These are phyloP conservation scores for Megaceryle maxima DNA, from an alignment of 2,113 vertebrate genomes.

Conservation along the genomic window DNA sequence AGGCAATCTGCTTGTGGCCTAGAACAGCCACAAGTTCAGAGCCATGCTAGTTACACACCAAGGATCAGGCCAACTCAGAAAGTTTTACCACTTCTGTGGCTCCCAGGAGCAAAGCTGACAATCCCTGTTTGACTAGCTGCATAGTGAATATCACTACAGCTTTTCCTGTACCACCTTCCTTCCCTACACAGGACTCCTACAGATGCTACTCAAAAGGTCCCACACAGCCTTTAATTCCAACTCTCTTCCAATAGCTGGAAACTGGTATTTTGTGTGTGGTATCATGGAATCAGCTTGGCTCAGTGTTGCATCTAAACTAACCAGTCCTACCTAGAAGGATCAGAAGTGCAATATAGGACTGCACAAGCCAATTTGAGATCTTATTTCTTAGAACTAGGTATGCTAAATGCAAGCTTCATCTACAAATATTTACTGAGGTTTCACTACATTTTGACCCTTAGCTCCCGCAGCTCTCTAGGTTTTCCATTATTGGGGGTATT, in stretches of 20 bases:
- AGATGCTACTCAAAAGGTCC: background rate
- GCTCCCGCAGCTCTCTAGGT: background rate
- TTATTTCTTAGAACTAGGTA: background rate
- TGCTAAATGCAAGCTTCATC: background rate
- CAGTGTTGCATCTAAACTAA: background rate
- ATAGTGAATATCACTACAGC: background rate
- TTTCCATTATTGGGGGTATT: background rate
- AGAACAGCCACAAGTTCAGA: background rate
- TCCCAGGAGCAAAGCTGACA: background rate
- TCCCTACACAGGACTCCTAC: background rate
- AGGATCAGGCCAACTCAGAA: background rate
- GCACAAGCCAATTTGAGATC: background rate
- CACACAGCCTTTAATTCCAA: background rate
- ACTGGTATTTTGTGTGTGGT: background rate
- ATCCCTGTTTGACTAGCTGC: background rate
- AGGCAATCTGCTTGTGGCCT: background rate
- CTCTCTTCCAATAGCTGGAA: background rate
- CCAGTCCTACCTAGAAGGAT: background rate
- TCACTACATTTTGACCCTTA: background rate
- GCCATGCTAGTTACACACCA: accelerated
- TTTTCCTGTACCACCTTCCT: background rate
- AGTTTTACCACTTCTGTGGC: background rate
- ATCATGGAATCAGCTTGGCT: background rate
- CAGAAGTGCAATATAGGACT: background rate
- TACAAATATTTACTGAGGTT: background rate